Evolutionary conservation across 2,113 vertebrate species (phyloP).

Genomic region (Epinephelus fuscoguttatus): DNA sequence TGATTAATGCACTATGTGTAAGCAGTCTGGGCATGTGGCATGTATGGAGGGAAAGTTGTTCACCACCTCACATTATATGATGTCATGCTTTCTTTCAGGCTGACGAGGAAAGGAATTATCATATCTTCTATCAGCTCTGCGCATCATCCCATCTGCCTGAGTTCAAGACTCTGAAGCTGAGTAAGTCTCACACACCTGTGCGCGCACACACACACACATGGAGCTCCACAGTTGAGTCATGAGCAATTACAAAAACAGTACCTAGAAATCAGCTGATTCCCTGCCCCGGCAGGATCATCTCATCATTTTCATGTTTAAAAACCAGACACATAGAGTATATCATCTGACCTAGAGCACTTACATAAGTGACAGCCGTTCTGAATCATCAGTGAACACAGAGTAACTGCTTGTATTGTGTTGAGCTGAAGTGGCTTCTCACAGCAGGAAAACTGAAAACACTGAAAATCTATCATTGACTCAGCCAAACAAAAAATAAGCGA

Average conservation of each 20-base stretch:
- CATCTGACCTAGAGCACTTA: neutral
- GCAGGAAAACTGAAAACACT: neutral
- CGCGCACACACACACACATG: neutral
- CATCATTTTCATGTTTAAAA: neutral
- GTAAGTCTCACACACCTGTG: conserved; percentile 79
- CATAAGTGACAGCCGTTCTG: neutral
- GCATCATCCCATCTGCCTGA: conserved; percentile 93
- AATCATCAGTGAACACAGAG: neutral
- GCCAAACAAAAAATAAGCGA: neutral
- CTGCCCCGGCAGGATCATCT: neutral
- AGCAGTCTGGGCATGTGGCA: neutral
- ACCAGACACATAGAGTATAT: neutral
- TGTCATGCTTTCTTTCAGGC: conserved; percentile 84
- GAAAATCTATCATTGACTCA: neutral
- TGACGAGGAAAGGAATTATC: conserved; percentile 98
- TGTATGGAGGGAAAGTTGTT: neutral
- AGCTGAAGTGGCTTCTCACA: neutral
- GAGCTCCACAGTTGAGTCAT: neutral
- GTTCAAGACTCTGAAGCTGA: conserved; percentile 91
- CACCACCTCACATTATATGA: neutral
- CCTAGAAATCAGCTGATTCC: neutral
- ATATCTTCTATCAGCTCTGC: conserved; percentile 99
- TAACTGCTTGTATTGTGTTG: neutral
- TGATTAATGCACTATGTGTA: neutral
- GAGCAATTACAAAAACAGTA: neutral